These are phyloP conservation scores for Zeus faber DNA, from an alignment of 2,113 vertebrate genomes.

Conservation along the genomic window DNA sequence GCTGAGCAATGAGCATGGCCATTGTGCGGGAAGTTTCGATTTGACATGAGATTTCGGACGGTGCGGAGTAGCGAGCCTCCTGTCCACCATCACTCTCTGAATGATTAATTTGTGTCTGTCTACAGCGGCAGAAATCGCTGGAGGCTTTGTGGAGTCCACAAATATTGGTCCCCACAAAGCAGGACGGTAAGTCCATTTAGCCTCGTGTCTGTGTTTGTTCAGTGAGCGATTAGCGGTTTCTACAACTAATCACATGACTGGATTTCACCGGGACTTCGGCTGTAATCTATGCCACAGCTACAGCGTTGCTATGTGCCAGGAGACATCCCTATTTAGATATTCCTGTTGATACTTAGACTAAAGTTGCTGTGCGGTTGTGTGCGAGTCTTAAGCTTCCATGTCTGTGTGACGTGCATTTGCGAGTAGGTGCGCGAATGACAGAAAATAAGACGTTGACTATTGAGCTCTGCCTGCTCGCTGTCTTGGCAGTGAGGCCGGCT, in stretches of 20 bases:
- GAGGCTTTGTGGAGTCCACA: too few species aligned
- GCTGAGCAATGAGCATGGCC: too few species aligned
- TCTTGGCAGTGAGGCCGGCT: constrained; percentile 44
- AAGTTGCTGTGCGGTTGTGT: neutral
- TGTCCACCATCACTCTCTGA: too few species aligned
- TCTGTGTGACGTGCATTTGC: constrained; percentile 28
- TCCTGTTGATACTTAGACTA: neutral
- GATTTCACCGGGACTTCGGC: constrained; percentile 19
- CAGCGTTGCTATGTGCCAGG: constrained; percentile 18
- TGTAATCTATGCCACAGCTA: constrained; percentile 26
- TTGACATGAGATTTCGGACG: too few species aligned
- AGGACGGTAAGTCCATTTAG: neutral
- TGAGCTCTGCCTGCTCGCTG: constrained; percentile 42
- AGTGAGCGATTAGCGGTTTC: constrained; percentile 38
- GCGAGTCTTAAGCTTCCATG: neutral
- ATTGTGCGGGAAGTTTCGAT: too few species aligned
- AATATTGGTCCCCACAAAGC: neutral
- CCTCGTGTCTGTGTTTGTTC: constrained; percentile 6
- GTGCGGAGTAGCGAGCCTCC: too few species aligned
- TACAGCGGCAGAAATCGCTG: too few species aligned
- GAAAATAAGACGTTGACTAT: constrained; percentile 53
- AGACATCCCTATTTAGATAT: neutral
- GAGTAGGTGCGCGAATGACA: constrained; percentile 27
- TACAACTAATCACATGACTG: constrained; percentile 55
- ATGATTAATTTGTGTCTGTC: too few species aligned